Percentiles rank a stretch among this genome's conserved stretches.
These are phyloP conservation scores for Cisticola juncidis DNA, from an alignment of 2,113 vertebrate genomes.

Conservation along the genomic window DNA sequence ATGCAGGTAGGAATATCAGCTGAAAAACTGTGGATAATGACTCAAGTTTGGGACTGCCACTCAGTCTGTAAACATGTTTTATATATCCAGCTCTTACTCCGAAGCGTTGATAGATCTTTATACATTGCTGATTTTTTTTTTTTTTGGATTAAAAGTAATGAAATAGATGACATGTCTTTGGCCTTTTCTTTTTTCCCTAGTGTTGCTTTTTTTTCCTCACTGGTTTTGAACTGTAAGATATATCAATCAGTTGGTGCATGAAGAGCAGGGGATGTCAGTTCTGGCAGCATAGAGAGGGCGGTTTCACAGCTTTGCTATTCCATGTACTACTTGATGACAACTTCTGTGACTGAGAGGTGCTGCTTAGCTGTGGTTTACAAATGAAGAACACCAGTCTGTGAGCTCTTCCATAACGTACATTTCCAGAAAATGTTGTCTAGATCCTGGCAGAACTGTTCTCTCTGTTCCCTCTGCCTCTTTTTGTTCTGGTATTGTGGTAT, in stretches of 20 bases:
- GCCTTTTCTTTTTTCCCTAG: background rate
- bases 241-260: background rate
- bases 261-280: background rate
- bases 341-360: background rate
- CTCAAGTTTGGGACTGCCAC: constrained; percentile 28
- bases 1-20: background rate
- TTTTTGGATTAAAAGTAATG: background rate
- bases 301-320: background rate
- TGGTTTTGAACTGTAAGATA: background rate
- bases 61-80: background rate
- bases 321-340: background rate
- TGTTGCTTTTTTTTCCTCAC: background rate
- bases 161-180: background rate
- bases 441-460: background rate
- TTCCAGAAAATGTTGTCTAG: background rate
- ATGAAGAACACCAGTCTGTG: background rate
- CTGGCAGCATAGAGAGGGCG: background rate
- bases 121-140: background rate
- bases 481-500: background rate
- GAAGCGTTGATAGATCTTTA: background rate
- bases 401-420: background rate
- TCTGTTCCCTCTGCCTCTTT: background rate
- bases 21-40: constrained; percentile 37
- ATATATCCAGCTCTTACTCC: background rate
- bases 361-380: background rate